A percentile compares a stretch with the other conserved stretches of the same genome.
These are phyloP conservation scores for Cyprinodon diabolis DNA, from an alignment of 2,797 vertebrate genomes.

Conservation along the genomic window DNA sequence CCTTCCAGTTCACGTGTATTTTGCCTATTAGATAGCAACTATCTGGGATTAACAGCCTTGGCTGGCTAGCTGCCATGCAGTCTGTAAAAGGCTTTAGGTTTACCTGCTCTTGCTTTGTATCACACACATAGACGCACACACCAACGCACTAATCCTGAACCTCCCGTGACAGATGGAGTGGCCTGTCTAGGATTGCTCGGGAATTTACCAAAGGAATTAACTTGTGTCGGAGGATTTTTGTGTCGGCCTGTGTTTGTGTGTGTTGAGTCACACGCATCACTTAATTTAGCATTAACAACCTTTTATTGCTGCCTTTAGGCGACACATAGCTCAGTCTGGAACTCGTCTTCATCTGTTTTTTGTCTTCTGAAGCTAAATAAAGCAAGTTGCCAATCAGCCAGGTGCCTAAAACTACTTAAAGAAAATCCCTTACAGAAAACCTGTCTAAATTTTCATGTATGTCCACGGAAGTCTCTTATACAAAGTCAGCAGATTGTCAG, in stretches of 20 bases:
- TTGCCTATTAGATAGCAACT: slow-evolving; percentile 36
- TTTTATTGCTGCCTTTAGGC: slow-evolving; percentile 51
- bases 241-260: slow-evolving; percentile 20
- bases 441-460: slow-evolving; percentile 19
- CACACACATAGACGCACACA: background rate
- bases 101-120: slow-evolving; percentile 34
- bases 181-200: slow-evolving; percentile 64
- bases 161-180: slow-evolving; percentile 70
- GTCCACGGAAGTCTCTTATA: slow-evolving; percentile 26
- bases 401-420: slow-evolving; percentile 14
- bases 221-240: slow-evolving; percentile 15
- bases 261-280: slow-evolving; percentile 33
- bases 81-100: slow-evolving; percentile 49
- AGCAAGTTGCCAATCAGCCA: slow-evolving; percentile 29
- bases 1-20: slow-evolving; percentile 10
- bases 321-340: slow-evolving; percentile 38
- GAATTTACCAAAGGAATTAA: slow-evolving; percentile 70
- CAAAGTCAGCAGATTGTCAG: background rate
- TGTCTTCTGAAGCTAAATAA: slow-evolving; percentile 9
- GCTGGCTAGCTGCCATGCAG: slow-evolving; percentile 39
- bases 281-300: slow-evolving; percentile 43
- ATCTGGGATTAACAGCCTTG: slow-evolving; percentile 56
- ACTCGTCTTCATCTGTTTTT: slow-evolving; percentile 21
- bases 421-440: slow-evolving; percentile 22
- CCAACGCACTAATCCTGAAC: slow-evolving; percentile 66